Evolutionary conservation across 2,113 vertebrate species (phyloP).

Genomic region (Phalacrocorax carbo): DNA sequence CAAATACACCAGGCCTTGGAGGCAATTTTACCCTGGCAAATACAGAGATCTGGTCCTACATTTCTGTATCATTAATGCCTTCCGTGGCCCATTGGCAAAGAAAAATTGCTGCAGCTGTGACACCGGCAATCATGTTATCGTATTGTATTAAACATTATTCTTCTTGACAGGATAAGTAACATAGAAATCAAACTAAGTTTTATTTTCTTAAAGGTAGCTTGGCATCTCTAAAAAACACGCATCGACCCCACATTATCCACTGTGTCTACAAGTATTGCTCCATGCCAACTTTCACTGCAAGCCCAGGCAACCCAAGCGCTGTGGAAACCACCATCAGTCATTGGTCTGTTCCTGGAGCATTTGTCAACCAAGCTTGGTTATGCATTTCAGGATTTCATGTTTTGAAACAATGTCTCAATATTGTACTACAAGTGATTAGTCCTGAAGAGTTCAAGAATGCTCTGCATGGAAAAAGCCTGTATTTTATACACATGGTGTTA

Average conservation of each 20-base stretch:
- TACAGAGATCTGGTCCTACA: background rate
- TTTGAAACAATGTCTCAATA: background rate
- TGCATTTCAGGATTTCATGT: background rate
- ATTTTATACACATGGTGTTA: background rate
- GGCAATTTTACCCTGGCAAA: background rate
- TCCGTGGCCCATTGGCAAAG: background rate
- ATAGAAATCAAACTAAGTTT: background rate
- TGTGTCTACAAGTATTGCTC: background rate
- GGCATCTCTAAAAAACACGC: background rate
- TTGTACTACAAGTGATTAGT: background rate
- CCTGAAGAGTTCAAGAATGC: background rate
- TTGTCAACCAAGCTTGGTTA: accelerated
- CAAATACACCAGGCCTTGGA: background rate
- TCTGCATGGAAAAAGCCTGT: background rate
- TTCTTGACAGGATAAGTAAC: background rate
- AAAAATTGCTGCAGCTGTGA: background rate
- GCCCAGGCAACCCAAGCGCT: accelerated
- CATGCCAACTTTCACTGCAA: background rate
- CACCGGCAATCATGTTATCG: background rate
- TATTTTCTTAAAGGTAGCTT: background rate
- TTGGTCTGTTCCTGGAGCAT: accelerated
- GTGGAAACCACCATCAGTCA: background rate
- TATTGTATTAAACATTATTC: background rate
- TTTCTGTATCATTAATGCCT: background rate
- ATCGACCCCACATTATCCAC: background rate